A percentile compares a stretch with the other conserved stretches of the same genome.
Evolutionary conservation across 2,113 vertebrate species (phyloP).

Genomic region (Saccopteryx leptura): DNA sequence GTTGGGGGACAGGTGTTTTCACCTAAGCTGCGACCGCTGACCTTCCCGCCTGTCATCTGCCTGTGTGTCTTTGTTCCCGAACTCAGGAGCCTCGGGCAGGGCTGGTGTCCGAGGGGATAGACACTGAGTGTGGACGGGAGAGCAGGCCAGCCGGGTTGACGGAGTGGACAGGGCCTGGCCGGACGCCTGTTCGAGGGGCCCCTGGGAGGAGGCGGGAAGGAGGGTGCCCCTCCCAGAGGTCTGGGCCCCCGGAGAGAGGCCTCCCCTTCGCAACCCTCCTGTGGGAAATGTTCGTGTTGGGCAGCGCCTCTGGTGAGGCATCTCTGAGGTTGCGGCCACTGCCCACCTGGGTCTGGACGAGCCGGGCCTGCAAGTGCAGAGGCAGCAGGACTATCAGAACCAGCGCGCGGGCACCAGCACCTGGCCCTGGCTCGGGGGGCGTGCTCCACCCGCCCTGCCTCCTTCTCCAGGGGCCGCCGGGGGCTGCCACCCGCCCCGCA

Average conservation of each 20-base stretch:
- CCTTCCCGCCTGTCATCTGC: background rate
- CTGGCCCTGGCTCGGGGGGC: background rate
- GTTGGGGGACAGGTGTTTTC: background rate
- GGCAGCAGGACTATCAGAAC: background rate
- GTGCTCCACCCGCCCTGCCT: background rate
- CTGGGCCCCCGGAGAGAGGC: background rate
- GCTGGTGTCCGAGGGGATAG: background rate
- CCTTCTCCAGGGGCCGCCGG: background rate
- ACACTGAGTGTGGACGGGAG: background rate
- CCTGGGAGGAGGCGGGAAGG: background rate
- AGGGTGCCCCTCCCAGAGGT: background rate
- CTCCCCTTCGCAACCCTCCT: background rate
- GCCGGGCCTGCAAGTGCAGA: background rate
- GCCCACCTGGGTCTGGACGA: background rate
- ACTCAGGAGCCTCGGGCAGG: too few relatives aligned
- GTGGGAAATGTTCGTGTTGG: background rate
- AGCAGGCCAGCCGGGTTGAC: background rate
- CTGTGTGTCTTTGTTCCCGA: background rate
- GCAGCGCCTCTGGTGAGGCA: fast-evolving
- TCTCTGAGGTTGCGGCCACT: background rate
- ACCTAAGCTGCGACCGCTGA: background rate
- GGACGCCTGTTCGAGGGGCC: background rate
- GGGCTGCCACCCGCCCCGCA: background rate
- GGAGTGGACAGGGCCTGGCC: background rate
- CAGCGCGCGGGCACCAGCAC: background rate